Base-by-base conservation (phyloP, 1,140 invertebrate species). In the Drosophila saltans region DNA sequence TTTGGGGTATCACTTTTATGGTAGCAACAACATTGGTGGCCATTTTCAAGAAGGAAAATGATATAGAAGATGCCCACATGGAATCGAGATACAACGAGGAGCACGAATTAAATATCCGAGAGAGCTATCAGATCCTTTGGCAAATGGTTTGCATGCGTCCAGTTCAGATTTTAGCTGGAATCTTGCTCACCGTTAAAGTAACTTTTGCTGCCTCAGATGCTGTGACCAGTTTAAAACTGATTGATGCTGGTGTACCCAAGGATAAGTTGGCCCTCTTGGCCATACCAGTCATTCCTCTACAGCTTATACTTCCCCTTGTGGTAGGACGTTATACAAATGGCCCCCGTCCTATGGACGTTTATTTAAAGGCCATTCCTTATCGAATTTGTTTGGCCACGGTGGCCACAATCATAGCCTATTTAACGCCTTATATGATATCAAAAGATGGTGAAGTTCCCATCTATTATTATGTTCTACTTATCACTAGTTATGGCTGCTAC, bases 181-280 rank as follows among this genome's bases (percentile, higher is more conserved):
- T 99, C 58, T 93, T 99, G 43, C 94, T 99, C 57, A 99, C 98
- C 10, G 95, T 95, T 8, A 99, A 99, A 94, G 97, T 98, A 78
- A 98, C 97, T 16, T 99, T 99, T 94, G 96, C 97, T 62, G 97
- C 98, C n/a, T 96, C 97, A 74, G 99, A 99, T 94, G 95, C 97
- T 33, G 97, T 99, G 0, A 98, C 98, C 21, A 96, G 96, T 36
- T 94, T 99, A 59, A 99, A 99, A 93, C 93, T 99, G 24, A 96
- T 99, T 6, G 98, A 99, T 93, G 95, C 95, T 58, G 99, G 99
- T 30, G 96, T 99, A 52, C 97, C 98, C 0, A 99, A 98, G 91
- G 98, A 99, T 91, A 96, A 97, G 74, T 93, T 99, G 57, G 99
- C 98, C 0, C 92, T 99, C 45, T 93, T 99, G 82, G 96, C 97